Base-by-base conservation (phyloP, 2,888 invertebrate genomes). In the Phragmatobia fuliginosa region DNA sequence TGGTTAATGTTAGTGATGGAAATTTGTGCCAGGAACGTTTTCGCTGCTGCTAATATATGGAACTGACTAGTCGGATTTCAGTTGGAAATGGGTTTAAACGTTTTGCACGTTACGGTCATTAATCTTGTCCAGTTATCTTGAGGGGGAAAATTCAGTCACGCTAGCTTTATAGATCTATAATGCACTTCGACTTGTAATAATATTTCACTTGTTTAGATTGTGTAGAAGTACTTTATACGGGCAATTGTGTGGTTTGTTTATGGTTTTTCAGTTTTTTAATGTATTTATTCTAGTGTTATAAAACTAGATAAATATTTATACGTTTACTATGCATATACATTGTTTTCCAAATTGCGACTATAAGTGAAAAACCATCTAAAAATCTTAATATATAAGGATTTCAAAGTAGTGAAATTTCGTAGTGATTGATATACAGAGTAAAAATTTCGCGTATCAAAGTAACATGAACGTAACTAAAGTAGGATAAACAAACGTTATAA, bases 41-140 rank as follows among this genome's bases (percentile, higher is more conserved):
- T 90, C 91, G 85, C 91, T 87, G 87, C 88, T 90, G 89, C 92
- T 94, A 94, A 94, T 94, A 93, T 94, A 95, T 94, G 94, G 92
- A 90, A 94, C 94, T 94, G 94, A 94, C 94, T 95, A 89, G 93
- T 93, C 90, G 94, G 94, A 94, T 94, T 95, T 94, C 90, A 92
- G 92, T 91, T 89, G 89, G 93, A 89, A 94, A 94, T 91, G 93
- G 93, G 92, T 93, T 94, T 94, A 94, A 94, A 90, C 94, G 94
- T 94, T 95, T 94, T 93, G 94, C 94, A 94, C 94, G 94, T 92
- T 92, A 92, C 90, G 87, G 91, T 94, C 94, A 93, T 94, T 94
- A 93, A 95, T 95, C 94, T 94, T 94, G 90, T 89, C 92, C 91
- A 89, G 92, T 92, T 94, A 94, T 94, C 94, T 94, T 91, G 90